phyloP scores from a whole-genome alignment of 2,797 vertebrate species.

The Chrosomus eos region DNA sequence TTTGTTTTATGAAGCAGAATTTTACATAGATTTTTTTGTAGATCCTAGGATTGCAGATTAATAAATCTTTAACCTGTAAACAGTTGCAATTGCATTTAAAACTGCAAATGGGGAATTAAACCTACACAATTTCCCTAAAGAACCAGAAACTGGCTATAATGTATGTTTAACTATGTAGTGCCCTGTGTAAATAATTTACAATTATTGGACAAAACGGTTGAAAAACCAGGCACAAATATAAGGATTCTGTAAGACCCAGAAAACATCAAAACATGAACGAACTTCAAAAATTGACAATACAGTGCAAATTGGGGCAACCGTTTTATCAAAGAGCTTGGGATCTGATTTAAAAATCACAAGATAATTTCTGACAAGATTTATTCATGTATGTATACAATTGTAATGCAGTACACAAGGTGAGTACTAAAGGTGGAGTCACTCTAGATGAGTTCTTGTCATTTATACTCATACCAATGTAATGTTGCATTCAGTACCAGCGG shows the following conservation, averaged over 20 bases:
- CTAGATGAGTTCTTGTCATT: background rate
- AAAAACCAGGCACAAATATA: background rate
- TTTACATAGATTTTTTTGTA: background rate
- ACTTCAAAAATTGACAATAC: background rate
- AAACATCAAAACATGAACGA: background rate
- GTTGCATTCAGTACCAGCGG: background rate
- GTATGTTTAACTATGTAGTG: background rate
- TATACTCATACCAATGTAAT: background rate
- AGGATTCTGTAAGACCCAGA: background rate
- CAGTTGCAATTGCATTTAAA: background rate
- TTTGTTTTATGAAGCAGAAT: background rate
- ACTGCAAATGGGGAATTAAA: background rate
- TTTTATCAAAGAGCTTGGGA: background rate
- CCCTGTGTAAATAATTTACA: background rate
- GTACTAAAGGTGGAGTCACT: background rate
- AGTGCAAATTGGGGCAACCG: too few relatives aligned
- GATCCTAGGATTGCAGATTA: background rate
- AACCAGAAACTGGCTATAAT: background rate
- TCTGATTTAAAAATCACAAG: background rate
- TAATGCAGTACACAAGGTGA: background rate
- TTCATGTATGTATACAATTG: background rate
- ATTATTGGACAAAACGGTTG: background rate
- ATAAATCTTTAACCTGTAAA: background rate
- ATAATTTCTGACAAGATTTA: background rate
- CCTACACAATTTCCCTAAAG: background rate